These are phyloP conservation scores for Plestiodon gilberti DNA, from an alignment of 2,113 vertebrate genomes.

Conservation along the genomic window DNA sequence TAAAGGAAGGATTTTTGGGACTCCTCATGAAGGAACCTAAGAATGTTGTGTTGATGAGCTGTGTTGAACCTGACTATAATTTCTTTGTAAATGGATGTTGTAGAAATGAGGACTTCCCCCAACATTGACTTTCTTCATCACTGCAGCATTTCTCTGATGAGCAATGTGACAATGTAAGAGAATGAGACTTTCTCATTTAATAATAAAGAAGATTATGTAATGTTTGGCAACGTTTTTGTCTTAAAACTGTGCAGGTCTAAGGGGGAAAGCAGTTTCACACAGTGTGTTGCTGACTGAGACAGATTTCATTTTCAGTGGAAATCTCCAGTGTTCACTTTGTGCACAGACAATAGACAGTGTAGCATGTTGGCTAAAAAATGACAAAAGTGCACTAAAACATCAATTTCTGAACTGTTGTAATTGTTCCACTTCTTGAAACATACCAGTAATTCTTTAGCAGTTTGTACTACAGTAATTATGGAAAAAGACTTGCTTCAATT, in stretches of 20 bases:
- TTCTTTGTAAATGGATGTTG: constrained; percentile 75
- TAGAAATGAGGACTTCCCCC: constrained; percentile 75
- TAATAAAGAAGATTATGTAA: constrained; percentile 75
- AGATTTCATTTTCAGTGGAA: constrained; percentile 62
- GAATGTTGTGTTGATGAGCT: constrained; percentile 71
- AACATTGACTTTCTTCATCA: constrained; percentile 71
- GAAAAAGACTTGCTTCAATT: constrained; percentile 52
- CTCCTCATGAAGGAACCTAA: constrained; percentile 66
- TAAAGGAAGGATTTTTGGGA: constrained; percentile 63
- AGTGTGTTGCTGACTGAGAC: constrained; percentile 63
- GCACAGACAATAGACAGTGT: constrained; percentile 38
- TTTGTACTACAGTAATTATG: constrained; percentile 49
- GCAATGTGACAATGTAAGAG: constrained; percentile 78
- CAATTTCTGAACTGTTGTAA: constrained; percentile 61
- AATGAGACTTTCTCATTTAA: constrained; percentile 77
- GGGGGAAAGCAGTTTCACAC: constrained; percentile 64
- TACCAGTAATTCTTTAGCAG: constrained; percentile 56
- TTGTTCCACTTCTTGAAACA: constrained; percentile 62
- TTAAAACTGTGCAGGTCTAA: constrained; percentile 67
- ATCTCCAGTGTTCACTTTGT: constrained; percentile 51
- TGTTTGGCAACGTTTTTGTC: constrained; percentile 78
- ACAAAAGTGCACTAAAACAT: constrained; percentile 68
- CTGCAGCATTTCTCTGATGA: constrained; percentile 76
- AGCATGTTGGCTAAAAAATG: constrained; percentile 69
- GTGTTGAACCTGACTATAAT: constrained; percentile 70